A percentile compares a stretch with the other conserved stretches of the same genome.
These are phyloP conservation scores for Tetrapedia diversipes DNA, from an alignment of 2,888 invertebrate genomes.

Conservation along the genomic window DNA sequence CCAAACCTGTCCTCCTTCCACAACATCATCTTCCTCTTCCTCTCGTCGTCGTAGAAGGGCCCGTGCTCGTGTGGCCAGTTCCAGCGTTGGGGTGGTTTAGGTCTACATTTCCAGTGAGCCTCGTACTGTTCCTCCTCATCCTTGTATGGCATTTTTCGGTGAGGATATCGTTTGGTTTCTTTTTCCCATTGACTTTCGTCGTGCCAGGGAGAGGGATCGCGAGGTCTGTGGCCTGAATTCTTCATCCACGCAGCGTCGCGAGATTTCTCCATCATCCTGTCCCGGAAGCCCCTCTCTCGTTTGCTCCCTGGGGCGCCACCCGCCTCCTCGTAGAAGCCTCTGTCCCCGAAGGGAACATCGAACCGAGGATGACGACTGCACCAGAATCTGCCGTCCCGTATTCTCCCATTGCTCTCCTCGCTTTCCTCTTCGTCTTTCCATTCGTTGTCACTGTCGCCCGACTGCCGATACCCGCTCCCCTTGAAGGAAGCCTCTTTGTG, in stretches of 20 bases:
- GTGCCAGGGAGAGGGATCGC: constrained; percentile 92
- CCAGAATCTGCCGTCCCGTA: constrained; percentile 82
- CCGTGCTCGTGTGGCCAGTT: constrained; percentile 71
- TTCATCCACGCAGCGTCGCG: constrained; percentile 78
- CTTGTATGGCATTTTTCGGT: constrained; percentile 76
- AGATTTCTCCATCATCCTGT: constrained; percentile 74
- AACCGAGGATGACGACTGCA: constrained; percentile 72
- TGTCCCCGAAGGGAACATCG: constrained; percentile 72
- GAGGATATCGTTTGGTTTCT: constrained; percentile 73
- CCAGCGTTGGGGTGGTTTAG: constrained; percentile 74
- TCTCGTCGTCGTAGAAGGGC: constrained; percentile 80
- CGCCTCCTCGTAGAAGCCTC: constrained; percentile 73
- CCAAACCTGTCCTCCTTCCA: constrained; percentile 81
- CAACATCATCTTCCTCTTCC: constrained; percentile 77
- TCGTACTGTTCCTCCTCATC: constrained; percentile 79
- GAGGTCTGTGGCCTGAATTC: constrained; percentile 85
- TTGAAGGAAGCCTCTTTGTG: constrained; percentile 82
- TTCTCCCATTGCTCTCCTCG: constrained; percentile 79
- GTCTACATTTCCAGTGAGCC: constrained; percentile 77
- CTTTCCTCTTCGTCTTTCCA: constrained; percentile 83
- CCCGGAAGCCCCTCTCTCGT: constrained; percentile 75
- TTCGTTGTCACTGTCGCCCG: constrained; percentile 82
- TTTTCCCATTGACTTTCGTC: constrained; percentile 86
- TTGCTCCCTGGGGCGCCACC: constrained; percentile 64
- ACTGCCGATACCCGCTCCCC: constrained; percentile 81